Conservation (phyloP, 2,113 vertebrate genomes). For the Mastomys natalensis region DNA sequence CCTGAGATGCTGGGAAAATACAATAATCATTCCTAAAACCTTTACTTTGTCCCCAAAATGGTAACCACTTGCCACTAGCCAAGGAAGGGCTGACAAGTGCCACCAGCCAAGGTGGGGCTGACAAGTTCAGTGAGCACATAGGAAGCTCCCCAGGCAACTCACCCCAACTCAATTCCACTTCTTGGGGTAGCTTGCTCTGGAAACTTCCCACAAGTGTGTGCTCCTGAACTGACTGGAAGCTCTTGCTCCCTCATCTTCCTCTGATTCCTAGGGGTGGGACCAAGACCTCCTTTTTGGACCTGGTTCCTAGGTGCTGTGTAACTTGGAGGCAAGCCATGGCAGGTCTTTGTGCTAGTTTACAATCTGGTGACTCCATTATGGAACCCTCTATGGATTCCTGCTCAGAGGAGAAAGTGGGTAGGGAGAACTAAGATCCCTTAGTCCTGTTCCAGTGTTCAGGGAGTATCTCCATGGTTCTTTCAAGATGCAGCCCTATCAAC, state of each 20-base stretch:
- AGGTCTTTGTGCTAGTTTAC: fast-evolving
- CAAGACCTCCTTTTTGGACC: not conserved
- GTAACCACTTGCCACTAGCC: not conserved
- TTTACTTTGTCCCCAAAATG: not conserved
- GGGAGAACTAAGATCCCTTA: not conserved
- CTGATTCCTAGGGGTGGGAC: not conserved
- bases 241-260: not conserved
- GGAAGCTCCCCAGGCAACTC: not conserved
- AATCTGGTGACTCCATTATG: fast-evolving
- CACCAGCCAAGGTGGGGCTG: fast-evolving
- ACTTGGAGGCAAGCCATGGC: not conserved
- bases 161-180: not conserved
- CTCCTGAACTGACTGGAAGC: not conserved
- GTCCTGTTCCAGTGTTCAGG: not conserved
- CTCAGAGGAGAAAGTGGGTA: fast-evolving
- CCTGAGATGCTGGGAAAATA: no score
- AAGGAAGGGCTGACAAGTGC: fast-evolving
- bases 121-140: no score
- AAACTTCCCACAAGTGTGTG: fast-evolving
- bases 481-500: fast-evolving
- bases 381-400: fast-evolving
- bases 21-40: not conserved
- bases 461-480: not conserved
- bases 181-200: fast-evolving
- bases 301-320: fast-evolving